Evolutionary conservation across 2,797 vertebrate genomes (phyloP).

Genomic region (Sebastes steindachneri): DNA sequence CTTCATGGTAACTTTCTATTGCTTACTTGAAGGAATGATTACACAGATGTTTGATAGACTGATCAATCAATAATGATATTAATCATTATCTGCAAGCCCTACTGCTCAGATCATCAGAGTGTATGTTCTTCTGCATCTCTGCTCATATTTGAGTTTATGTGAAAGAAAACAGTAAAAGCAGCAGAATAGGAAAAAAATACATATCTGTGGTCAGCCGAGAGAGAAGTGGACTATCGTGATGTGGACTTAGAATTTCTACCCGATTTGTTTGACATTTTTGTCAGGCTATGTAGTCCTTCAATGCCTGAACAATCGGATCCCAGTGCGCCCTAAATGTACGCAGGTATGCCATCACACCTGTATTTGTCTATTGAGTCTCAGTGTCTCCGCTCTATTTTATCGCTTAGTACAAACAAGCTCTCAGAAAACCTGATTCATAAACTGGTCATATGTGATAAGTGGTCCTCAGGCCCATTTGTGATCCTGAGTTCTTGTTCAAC

Average conservation of each 20-base stretch:
- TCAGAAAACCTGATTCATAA: background rate
- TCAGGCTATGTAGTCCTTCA: background rate
- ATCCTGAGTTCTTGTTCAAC: background rate
- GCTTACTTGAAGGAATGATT: background rate
- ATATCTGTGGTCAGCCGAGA: background rate
- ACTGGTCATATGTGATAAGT: background rate
- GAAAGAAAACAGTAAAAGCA: background rate
- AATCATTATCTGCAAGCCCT: background rate
- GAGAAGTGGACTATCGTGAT: background rate
- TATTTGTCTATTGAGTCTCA: background rate
- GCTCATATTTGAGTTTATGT: background rate
- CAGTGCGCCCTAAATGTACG: background rate
- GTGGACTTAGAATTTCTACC: background rate
- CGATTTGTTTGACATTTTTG: background rate
- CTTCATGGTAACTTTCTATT: background rate
- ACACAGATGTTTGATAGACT: background rate
- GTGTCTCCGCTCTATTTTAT: background rate
- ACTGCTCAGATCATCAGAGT: background rate
- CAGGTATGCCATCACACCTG: background rate
- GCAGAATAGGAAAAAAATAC: background rate
- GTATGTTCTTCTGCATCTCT: background rate
- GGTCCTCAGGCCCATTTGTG: background rate
- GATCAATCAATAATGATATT: background rate
- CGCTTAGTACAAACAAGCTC: background rate
- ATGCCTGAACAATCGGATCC: background rate